Percentiles rank a stretch among this genome's conserved stretches.
Evolutionary conservation across 2,113 vertebrate species (phyloP).

Genomic region (Oenanthe oenanthe): DNA sequence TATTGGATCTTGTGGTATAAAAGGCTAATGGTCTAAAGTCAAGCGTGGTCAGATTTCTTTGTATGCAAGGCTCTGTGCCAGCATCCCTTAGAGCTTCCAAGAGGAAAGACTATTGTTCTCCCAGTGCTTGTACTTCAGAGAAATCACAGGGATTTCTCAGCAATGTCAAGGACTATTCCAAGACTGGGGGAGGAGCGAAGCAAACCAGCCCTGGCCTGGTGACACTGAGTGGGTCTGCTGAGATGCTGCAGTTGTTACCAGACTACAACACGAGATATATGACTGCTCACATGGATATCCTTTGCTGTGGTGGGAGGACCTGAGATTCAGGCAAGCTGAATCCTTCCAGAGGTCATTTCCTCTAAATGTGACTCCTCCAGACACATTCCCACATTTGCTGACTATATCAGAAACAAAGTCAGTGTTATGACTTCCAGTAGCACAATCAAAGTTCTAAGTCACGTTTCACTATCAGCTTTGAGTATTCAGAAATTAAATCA

Average conservation of each 20-base stretch:
- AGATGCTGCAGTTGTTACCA: background rate
- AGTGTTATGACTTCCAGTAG: background rate
- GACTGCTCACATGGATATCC: background rate
- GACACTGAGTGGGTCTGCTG: background rate
- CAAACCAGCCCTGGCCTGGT: background rate
- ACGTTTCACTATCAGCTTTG: background rate
- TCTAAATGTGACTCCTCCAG: background rate
- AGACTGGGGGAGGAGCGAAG: accelerated
- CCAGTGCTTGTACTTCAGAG: background rate
- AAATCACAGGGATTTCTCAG: background rate
- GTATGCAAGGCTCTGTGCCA: background rate
- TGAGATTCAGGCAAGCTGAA: background rate
- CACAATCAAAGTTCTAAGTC: background rate
- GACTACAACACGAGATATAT: accelerated
- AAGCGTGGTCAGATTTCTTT: background rate
- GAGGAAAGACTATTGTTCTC: background rate
- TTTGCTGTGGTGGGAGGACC: background rate
- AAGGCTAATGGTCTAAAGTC: background rate
- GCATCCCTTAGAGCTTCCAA: background rate
- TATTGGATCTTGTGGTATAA: background rate
- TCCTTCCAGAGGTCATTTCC: background rate
- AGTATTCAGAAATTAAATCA: background rate
- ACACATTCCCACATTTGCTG: background rate
- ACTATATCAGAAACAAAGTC: background rate
- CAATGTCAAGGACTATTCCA: background rate